phyloP scores from a whole-genome alignment of 2,113 vertebrate genomes.

The Protobothrops mucrosquamatus region DNA sequence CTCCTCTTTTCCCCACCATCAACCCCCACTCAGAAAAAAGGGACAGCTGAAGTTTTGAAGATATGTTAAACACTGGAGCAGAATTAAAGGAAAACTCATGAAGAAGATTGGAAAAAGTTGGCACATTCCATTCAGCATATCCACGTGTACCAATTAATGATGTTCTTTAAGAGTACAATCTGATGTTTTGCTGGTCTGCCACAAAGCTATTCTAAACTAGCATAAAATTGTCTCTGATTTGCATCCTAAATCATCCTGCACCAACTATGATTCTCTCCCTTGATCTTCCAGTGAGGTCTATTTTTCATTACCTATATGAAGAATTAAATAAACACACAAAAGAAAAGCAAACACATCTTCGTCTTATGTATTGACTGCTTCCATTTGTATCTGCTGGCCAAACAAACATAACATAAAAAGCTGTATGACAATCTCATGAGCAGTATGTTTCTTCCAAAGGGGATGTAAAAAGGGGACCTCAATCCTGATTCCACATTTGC shows the following conservation, averaged over 20 bases:
- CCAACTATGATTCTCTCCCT: neutral
- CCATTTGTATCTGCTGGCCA: neutral
- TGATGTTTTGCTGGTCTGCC: conserved; percentile 21
- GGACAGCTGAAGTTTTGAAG: conserved; percentile 35
- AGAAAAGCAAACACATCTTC: neutral
- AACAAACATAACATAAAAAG: neutral
- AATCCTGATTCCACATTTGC: neutral
- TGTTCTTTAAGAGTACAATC: conserved; percentile 36
- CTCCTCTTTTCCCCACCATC: neutral
- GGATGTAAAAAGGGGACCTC: neutral
- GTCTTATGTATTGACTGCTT: neutral
- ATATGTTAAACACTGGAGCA: conserved; percentile 28
- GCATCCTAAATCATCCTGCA: neutral
- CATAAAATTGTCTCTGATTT: neutral
- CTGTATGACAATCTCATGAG: neutral
- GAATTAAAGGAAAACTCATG: conserved; percentile 31
- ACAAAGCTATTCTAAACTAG: neutral
- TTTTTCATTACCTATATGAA: neutral
- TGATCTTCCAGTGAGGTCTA: neutral
- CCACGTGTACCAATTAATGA: conserved; percentile 16
- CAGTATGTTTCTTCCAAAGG: neutral
- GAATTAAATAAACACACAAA: neutral
- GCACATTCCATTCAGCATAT: conserved; percentile 9
- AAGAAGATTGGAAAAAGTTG: neutral
- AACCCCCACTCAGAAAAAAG: neutral